Evolutionary conservation across 1,140 invertebrate genomes (phyloP).

Genomic region (Temnothorax longispinosus): DNA sequence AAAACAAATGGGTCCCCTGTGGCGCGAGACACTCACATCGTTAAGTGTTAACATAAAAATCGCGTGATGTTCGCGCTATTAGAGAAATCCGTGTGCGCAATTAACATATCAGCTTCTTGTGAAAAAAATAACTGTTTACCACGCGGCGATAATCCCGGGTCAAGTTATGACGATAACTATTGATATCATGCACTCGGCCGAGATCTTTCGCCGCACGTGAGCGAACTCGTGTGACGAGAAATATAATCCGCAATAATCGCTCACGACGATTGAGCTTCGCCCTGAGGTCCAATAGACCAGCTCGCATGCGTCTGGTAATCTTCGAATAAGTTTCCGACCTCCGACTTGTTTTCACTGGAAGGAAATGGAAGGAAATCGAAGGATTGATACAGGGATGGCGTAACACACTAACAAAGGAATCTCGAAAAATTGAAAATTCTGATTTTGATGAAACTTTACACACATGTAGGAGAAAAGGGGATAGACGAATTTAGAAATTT

Average conservation of each 20-base stretch:
- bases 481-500: too few species aligned
- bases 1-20: background rate
- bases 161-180: constrained; percentile 59
- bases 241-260: constrained; percentile 34
- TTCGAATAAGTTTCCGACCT: background rate
- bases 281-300: background rate
- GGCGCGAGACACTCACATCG: background rate
- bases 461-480: too few species aligned
- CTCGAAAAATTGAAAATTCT: too few species aligned
- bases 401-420: too few species aligned
- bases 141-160: constrained; percentile 48
- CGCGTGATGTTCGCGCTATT: background rate
- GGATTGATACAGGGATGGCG: too few species aligned
- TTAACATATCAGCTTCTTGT: background rate
- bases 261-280: background rate
- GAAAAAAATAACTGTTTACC: constrained; percentile 29
- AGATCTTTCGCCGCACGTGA: constrained; percentile 79
- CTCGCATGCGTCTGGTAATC: background rate
- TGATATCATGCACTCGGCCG: constrained; percentile 69
- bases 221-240: constrained; percentile 79
- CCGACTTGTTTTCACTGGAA: background rate
- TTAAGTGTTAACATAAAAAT: background rate
- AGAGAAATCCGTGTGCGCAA: background rate
- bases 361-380: background rate
- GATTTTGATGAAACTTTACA: too few species aligned